These are phyloP conservation scores for Chloropsis hardwickii DNA, from an alignment of 2,113 vertebrate species.

Conservation along the genomic window DNA sequence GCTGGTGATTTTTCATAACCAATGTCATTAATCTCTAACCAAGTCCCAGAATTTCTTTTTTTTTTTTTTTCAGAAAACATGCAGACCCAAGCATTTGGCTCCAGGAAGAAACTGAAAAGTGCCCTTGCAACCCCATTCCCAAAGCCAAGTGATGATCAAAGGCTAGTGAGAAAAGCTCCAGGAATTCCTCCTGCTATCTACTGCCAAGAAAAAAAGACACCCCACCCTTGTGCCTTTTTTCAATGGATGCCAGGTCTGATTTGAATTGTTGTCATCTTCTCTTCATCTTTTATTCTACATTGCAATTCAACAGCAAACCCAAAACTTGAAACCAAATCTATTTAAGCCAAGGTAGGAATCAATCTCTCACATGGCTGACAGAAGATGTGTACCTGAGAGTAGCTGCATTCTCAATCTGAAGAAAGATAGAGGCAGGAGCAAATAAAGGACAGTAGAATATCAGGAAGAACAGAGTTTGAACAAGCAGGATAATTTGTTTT, in stretches of 20 bases:
- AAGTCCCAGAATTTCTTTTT: not conserved
- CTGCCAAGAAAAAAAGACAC: not conserved
- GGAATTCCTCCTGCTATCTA: not conserved
- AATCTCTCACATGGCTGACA: not conserved
- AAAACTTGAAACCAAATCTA: not conserved
- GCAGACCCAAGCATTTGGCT: not conserved
- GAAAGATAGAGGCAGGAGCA: not conserved
- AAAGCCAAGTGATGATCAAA: not conserved
- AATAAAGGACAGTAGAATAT: conserved; percentile 18
- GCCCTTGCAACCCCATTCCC: not conserved
- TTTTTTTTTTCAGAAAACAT: not conserved
- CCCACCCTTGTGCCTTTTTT: not conserved
- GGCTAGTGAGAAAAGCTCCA: not conserved
- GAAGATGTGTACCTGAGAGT: not conserved
- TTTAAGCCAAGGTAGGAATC: not conserved
- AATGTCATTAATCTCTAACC: not conserved
- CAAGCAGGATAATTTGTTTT: conserved; percentile 14
- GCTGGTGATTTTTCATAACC: not conserved
- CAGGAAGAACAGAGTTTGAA: not conserved
- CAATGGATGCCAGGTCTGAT: not conserved
- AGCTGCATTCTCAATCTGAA: not conserved
- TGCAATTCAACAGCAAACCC: not conserved
- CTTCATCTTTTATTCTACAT: not conserved
- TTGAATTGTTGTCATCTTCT: not conserved
- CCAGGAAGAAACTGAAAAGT: not conserved